Evolutionary conservation across 2,888 invertebrate species (phyloP).

Genomic region (Pristionchus maxplancki): DNA sequence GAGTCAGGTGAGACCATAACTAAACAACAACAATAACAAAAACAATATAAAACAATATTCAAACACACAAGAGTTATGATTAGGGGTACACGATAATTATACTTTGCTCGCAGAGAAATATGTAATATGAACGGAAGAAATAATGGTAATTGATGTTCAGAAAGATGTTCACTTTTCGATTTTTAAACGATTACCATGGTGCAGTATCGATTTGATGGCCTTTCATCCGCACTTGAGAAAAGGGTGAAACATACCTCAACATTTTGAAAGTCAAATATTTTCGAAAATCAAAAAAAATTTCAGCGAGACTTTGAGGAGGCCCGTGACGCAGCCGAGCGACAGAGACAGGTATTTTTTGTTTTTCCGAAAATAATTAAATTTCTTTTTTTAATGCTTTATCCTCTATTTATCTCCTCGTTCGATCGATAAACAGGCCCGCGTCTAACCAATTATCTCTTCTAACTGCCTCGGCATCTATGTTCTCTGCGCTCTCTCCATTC

Average conservation of each 20-base stretch:
- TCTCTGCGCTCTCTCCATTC: background rate
- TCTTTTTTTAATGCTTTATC: background rate
- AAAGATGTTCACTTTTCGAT: too few species aligned
- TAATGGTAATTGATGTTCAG: too few species aligned
- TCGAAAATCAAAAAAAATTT: background rate
- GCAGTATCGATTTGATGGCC: too few species aligned
- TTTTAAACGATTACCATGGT: too few species aligned
- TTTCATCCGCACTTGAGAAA: too few species aligned
- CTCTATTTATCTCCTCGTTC: background rate
- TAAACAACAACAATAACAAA: too few species aligned
- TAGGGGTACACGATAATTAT: too few species aligned
- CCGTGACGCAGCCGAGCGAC: conserved; percentile 23
- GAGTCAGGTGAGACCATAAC: conserved; percentile 1
- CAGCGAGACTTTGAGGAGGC: conserved; percentile 36
- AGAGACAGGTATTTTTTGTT: conserved; percentile 3
- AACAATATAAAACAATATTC: too few species aligned
- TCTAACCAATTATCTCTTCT: background rate
- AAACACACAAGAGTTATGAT: too few species aligned
- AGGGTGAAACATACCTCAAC: background rate
- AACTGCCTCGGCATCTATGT: background rate
- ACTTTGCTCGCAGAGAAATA: too few species aligned
- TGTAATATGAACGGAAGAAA: too few species aligned
- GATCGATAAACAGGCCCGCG: background rate
- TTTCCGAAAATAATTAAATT: conserved; percentile 24
- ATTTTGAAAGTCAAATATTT: background rate